phyloP scores from a whole-genome alignment of 2,797 vertebrate genomes.

The Prunella strophiata region DNA sequence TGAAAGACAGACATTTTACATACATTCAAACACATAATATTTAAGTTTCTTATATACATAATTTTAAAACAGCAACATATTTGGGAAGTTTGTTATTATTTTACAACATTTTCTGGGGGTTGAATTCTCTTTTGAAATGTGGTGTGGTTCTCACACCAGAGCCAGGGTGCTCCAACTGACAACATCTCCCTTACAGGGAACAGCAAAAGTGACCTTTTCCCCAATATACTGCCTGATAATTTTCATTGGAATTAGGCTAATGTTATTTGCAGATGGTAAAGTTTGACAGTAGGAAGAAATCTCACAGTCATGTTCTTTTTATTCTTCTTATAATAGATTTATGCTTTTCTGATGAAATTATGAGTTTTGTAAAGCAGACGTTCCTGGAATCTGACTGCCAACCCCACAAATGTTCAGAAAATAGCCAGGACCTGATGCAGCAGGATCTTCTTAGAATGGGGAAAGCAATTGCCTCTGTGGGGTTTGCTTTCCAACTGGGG shows the following conservation, averaged over 20 bases:
- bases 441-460: not conserved
- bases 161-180: not conserved
- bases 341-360: not conserved
- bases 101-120: not conserved
- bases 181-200: not conserved
- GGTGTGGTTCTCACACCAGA: accelerated
- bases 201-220: not conserved
- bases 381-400: accelerated
- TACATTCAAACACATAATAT: conserved; percentile 63
- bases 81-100: not conserved
- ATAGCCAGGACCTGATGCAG: accelerated
- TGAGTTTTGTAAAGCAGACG: not conserved
- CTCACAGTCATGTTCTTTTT: not conserved
- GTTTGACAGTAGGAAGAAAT: not conserved
- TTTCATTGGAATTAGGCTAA: not conserved
- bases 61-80: not conserved
- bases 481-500: not conserved
- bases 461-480: not conserved
- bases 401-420: not conserved
- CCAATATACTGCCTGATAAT: not conserved
- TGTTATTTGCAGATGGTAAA: not conserved
- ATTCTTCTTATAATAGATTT: not conserved
- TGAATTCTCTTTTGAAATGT: not conserved
- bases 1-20: conserved; percentile 65
- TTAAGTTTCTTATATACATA: conserved; percentile 43